Percentiles rank a stretch among this genome's conserved stretches.
phyloP scores from a whole-genome alignment of 2,113 vertebrate genomes.

The Sphyrna mokarran region DNA sequence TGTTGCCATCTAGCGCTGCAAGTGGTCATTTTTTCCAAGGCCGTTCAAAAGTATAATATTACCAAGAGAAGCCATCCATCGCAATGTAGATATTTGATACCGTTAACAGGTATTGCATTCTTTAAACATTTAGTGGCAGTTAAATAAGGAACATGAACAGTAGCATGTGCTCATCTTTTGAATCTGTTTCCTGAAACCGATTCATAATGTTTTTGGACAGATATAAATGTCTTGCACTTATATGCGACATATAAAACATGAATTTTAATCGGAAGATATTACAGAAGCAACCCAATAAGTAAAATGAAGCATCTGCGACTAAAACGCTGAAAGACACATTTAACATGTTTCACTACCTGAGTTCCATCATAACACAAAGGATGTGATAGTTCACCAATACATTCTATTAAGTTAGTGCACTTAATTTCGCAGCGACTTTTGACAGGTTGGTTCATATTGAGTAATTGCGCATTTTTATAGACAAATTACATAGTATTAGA shows the following conservation, averaged over 20 bases:
- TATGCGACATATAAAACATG: background rate
- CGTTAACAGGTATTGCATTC: constrained; percentile 8
- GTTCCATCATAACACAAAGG: background rate
- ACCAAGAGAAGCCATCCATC: background rate
- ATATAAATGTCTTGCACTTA: background rate
- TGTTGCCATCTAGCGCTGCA: background rate
- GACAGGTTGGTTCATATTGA: background rate
- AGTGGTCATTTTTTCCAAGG: background rate
- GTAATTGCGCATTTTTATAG: background rate
- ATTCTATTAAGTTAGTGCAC: background rate
- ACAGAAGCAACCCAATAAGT: background rate
- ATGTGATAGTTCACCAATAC: background rate
- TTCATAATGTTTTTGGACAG: background rate
- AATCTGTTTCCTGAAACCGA: constrained; percentile 17
- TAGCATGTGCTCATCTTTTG: background rate
- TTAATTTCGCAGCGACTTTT: background rate
- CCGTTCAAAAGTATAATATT: background rate
- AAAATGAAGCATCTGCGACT: background rate
- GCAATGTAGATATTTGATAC: background rate
- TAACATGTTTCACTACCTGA: background rate
- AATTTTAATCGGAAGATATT: background rate
- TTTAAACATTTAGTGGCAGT: constrained; percentile 25
- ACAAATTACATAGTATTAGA: background rate
- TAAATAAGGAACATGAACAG: constrained; percentile 6
- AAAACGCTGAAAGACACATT: background rate